These are phyloP conservation scores for Cryptomyrus ogoouensis DNA, from an alignment of 2,113 vertebrate species.

Conservation along the genomic window DNA sequence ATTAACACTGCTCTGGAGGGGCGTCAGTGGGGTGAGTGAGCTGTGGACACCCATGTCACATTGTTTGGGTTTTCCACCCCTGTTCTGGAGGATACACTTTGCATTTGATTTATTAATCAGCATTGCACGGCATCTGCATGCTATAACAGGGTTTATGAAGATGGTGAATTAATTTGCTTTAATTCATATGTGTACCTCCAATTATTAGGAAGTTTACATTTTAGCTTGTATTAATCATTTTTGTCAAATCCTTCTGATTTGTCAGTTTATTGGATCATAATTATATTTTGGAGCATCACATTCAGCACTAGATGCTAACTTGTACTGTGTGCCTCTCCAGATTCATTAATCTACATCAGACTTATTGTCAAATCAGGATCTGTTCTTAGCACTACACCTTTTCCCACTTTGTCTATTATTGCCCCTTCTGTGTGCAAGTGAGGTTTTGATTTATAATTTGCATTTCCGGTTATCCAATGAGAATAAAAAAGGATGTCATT, in stretches of 20 bases:
- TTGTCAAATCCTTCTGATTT: background rate
- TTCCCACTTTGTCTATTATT: background rate
- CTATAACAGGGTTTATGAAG: background rate
- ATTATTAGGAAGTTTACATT: background rate
- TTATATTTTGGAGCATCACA: background rate
- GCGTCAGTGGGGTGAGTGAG: conserved; percentile 39
- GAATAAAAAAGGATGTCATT: background rate
- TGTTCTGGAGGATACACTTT: background rate
- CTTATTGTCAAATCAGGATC: too few relatives aligned
- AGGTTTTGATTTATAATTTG: background rate
- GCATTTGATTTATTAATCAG: background rate
- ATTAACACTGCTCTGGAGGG: conserved; percentile 46
- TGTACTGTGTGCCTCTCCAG: background rate
- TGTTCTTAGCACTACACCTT: background rate
- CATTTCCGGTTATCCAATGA: background rate
- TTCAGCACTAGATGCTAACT: background rate
- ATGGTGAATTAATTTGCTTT: background rate
- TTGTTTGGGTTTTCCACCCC: background rate
- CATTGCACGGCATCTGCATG: background rate
- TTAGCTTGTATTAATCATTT: background rate
- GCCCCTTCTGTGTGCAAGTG: background rate
- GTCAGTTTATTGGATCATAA: background rate
- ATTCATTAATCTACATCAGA: background rate
- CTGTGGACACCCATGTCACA: background rate
- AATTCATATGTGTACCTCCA: background rate